A percentile compares a stretch with the other conserved stretches of the same genome.
Evolutionary conservation across 2,797 vertebrate genomes (phyloP).

Genomic region (Sphaeramia orbicularis): DNA sequence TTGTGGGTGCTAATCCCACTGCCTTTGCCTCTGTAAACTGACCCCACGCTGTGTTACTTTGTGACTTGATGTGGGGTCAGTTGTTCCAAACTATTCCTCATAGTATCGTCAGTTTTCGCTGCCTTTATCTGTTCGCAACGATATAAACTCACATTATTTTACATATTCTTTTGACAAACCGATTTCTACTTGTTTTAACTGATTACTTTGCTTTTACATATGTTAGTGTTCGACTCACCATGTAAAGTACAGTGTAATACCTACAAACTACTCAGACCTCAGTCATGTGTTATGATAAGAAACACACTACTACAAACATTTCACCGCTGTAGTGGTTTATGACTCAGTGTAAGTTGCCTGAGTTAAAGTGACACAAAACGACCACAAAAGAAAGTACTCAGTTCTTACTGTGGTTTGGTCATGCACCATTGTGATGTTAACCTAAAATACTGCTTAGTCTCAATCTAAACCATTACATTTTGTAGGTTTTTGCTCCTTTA

Average conservation of each 20-base stretch:
- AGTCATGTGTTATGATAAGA: too few species aligned
- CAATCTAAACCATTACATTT: neutral
- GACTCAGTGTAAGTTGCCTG: too few species aligned
- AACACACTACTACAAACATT: too few species aligned
- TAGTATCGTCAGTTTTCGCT: slow-evolving; percentile 27
- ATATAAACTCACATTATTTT: neutral
- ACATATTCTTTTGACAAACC: neutral
- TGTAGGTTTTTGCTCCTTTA: neutral
- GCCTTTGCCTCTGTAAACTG: neutral
- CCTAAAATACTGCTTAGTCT: too few species aligned
- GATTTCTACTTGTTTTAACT: neutral
- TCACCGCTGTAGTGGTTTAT: too few species aligned
- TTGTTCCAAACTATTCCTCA: slow-evolving; percentile 56
- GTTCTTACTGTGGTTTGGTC: neutral
- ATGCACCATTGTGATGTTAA: neutral
- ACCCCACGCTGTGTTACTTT: slow-evolving; percentile 10
- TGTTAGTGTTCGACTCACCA: too few species aligned
- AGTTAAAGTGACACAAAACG: neutral
- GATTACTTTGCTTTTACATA: too few species aligned
- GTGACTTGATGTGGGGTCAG: slow-evolving; percentile 40
- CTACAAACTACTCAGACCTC: too few species aligned
- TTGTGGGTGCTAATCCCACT: neutral
- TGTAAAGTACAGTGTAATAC: too few species aligned
- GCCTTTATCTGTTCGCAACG: slow-evolving; percentile 11
- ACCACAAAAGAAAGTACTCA: too few species aligned